A percentile compares a stretch with the other conserved stretches of the same genome.
Evolutionary conservation across 2,113 vertebrate species (phyloP).

Genomic region (Numenius arquata): DNA sequence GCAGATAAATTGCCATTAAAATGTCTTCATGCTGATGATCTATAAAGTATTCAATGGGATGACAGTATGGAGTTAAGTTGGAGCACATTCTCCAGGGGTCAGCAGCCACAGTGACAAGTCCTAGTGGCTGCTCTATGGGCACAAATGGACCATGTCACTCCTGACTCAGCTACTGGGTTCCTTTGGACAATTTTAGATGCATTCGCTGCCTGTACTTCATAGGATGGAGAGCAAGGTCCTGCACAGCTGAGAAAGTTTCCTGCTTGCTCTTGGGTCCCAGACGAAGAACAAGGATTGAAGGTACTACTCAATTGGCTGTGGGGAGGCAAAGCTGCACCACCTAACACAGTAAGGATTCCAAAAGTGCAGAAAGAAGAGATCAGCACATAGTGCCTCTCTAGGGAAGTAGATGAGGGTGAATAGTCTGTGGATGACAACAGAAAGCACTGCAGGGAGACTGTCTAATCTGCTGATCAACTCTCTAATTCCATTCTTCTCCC

Average conservation of each 20-base stretch:
- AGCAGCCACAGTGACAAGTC: background rate
- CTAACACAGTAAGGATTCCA: background rate
- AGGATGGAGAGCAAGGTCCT: background rate
- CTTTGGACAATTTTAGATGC: background rate
- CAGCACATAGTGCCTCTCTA: background rate
- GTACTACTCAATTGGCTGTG: background rate
- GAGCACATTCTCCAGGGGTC: background rate
- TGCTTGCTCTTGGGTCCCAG: background rate
- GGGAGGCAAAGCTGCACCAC: background rate
- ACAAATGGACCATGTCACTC: background rate
- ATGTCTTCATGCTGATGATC: background rate
- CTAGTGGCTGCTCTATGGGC: background rate
- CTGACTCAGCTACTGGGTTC: background rate
- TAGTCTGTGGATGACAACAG: background rate
- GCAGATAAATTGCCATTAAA: background rate
- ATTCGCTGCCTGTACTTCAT: background rate
- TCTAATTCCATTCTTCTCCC: background rate
- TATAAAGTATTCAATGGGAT: background rate
- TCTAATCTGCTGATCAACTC: background rate
- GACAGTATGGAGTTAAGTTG: background rate
- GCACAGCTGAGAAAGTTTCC: background rate
- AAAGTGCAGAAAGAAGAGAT: background rate
- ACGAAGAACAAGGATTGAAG: background rate
- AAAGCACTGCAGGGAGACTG: background rate
- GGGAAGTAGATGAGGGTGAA: background rate